phyloP scores from a whole-genome alignment of 2,113 vertebrate species.

The Pteruthius melanotis region DNA sequence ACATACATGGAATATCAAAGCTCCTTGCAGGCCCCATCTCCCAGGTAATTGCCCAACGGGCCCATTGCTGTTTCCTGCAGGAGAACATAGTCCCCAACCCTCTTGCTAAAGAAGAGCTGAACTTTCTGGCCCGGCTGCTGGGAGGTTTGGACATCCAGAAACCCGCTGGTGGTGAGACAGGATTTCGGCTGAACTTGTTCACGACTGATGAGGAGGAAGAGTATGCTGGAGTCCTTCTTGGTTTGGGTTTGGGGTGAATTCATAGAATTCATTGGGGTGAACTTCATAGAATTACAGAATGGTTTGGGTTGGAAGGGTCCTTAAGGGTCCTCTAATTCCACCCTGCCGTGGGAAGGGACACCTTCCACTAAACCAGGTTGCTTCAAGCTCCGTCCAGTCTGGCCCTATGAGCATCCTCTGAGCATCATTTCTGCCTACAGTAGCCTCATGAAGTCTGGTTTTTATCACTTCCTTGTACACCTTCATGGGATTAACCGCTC shows the following conservation, averaged over 20 bases:
- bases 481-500: neutral
- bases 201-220: constrained; percentile 93
- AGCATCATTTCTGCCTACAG: neutral
- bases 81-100: constrained; percentile 87
- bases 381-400: neutral
- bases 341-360: neutral
- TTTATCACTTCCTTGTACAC: neutral
- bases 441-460: neutral
- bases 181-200: constrained; percentile 92
- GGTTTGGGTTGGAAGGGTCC: neutral
- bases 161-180: constrained; percentile 72
- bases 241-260: neutral
- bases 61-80: constrained; percentile 66
- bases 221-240: constrained; percentile 67
- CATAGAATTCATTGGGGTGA: too few species aligned
- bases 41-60: neutral
- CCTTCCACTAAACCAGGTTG: neutral
- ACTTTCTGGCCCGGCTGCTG: constrained; percentile 90
- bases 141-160: constrained; percentile 87
- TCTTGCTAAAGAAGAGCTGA: constrained; percentile 95
- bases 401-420: neutral
- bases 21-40: neutral
- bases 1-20: neutral
- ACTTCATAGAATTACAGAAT: neutral
- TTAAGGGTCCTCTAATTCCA: neutral